Conservation (phyloP, 2,888 invertebrate genomes). For the Oscheius sp. region DNA sequence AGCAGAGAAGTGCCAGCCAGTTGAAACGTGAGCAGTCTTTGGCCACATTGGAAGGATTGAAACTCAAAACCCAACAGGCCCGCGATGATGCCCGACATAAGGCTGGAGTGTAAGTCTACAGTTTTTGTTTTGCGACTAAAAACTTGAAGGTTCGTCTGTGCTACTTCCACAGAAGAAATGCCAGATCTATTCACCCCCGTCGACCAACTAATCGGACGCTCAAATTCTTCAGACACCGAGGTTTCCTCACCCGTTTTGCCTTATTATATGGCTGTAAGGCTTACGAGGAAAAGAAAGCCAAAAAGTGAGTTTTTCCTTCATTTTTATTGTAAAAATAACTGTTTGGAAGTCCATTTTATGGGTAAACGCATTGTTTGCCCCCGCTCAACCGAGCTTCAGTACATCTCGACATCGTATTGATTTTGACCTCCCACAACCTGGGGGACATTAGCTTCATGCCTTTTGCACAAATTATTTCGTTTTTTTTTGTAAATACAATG, state of each 20-base stretch:
- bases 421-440: constrained; percentile 24
- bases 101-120: constrained; percentile 48
- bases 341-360: not conserved
- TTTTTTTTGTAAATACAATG: not conserved
- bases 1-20: constrained; percentile 36
- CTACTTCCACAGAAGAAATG: constrained; percentile 80
- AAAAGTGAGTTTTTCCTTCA: constrained; percentile 40
- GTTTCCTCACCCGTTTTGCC: constrained; percentile 52
- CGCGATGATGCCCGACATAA: constrained; percentile 59
- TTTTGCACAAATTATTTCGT: constrained; percentile 1
- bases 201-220: constrained; percentile 76
- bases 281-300: constrained; percentile 62
- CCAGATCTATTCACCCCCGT: constrained; percentile 93
- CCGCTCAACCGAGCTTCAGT: constrained; percentile 21
- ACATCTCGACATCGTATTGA: constrained; percentile 33
- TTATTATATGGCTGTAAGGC: constrained; percentile 71
- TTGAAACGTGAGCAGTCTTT: constrained; percentile 70
- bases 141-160: constrained; percentile 61
- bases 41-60: constrained; percentile 66
- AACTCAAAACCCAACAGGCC: constrained; percentile 63
- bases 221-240: constrained; percentile 3
- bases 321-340: not conserved
- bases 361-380: constrained; percentile 14
- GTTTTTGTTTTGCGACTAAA: not conserved
- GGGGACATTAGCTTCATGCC: constrained; percentile 7